phyloP scores from a whole-genome alignment of 2,113 vertebrate species.

The Aptenodytes forsteri region DNA sequence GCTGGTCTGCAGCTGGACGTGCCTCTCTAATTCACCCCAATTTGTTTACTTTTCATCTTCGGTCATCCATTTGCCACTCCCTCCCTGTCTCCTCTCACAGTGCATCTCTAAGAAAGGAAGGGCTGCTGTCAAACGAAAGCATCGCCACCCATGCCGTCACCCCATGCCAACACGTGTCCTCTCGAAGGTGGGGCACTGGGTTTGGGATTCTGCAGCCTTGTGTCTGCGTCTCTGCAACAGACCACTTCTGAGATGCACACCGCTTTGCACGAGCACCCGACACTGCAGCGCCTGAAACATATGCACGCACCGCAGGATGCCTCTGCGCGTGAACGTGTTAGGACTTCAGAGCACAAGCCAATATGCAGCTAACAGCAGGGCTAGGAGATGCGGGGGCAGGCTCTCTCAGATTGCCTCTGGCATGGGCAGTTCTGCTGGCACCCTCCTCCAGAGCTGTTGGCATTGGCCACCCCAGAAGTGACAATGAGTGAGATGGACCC shows the following conservation, averaged over 20 bases:
- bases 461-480: neutral
- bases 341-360: neutral
- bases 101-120: neutral
- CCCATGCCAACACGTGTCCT: rapidly evolving
- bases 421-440: neutral
- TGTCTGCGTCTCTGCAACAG: neutral
- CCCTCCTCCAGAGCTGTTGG: neutral
- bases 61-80: neutral
- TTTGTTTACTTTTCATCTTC: neutral
- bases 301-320: neutral
- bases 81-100: neutral
- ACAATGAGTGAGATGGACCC: rapidly evolving
- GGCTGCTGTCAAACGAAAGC: neutral
- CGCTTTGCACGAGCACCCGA: neutral
- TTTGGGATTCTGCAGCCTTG: neutral
- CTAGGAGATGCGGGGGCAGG: rapidly evolving
- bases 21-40: neutral
- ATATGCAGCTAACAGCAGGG: neutral
- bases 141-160: rapidly evolving
- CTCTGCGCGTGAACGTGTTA: rapidly evolving
- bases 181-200: rapidly evolving
- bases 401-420: rapidly evolving
- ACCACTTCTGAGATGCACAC: neutral
- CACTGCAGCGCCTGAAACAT: neutral
- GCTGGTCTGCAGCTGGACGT: neutral